A percentile compares a stretch with the other conserved stretches of the same genome.
These are phyloP conservation scores for Brachypterus glaber DNA, from an alignment of 2,888 invertebrate genomes.

Conservation along the genomic window DNA sequence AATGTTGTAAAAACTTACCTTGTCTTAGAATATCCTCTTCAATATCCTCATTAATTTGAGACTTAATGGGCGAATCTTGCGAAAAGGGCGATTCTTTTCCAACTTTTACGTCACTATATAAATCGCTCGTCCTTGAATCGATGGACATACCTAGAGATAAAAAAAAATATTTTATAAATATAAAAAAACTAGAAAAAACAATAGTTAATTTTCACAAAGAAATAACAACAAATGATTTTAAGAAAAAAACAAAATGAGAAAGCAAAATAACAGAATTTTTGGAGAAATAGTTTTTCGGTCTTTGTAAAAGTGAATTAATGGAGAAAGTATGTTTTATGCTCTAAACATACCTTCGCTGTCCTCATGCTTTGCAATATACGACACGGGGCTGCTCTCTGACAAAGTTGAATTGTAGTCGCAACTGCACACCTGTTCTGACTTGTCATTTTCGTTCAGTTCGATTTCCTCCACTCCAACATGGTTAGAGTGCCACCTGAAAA, in stretches of 20 bases:
- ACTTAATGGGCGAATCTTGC: conserved; percentile 40
- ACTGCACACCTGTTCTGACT: conserved; percentile 37
- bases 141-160: too few species aligned
- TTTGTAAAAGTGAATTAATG: too few species aligned
- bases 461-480: conserved; percentile 30
- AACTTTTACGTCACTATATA: conserved; percentile 52
- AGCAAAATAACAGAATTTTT: too few species aligned
- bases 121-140: conserved; percentile 46
- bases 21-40: too few species aligned
- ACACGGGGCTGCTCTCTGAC: conserved; percentile 45
- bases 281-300: too few species aligned
- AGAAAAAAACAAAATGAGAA: too few species aligned
- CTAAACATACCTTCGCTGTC: conserved; percentile 45
- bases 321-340: too few species aligned
- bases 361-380: conserved; percentile 40
- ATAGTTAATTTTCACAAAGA: too few species aligned
- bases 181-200: too few species aligned
- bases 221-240: too few species aligned
- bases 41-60: conserved; percentile 29
- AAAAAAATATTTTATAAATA: too few species aligned
- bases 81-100: conserved; percentile 52
- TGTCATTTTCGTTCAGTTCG: conserved; percentile 33
- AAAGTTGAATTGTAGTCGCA: conserved; percentile 42
- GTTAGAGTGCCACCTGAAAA: conserved; percentile 29
- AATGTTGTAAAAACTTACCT: too few species aligned